Evolutionary conservation across 2,888 invertebrate genomes (phyloP), one percentile per base, ranked within the genome.

Genomic region (Lucinisca nassula): DNA sequence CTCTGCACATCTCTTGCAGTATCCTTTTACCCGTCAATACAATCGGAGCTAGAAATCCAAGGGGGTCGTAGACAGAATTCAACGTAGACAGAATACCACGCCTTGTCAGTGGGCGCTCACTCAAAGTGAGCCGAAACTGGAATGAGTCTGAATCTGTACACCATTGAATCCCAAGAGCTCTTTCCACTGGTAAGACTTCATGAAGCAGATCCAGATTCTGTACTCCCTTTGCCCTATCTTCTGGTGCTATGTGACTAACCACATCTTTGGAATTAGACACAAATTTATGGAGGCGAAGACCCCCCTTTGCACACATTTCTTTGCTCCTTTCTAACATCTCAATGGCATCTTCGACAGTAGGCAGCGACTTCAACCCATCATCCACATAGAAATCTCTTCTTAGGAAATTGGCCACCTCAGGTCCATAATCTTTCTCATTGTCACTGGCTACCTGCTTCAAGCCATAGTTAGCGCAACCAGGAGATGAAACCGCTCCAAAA

Each of bases 21-120:
- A 90, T 82, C 32, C 82, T 77, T 38, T 88, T 91, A 1, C 87
- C 83, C 14, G 73, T 51, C 8, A 90, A 79, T 12, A 85, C 32
- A n/a, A 89, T 70, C 14, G 91, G 91, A 6, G 90, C 79, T 27
- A 92, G 40, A 30, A 91, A 82, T 30, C 85, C 89, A n/a, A 90
- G 67, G 0, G 91, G 88, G 73, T 91, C 90, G 72, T 87, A 89
- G 8, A 91, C 70, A 6, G 87, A 84, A 51, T 55, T 27, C n/a
- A 61, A 10, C 8, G 32, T 70, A 17, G 70, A 70, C 27, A 70
- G 32, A 30, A 70, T 70, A 0, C 79, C 85, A 30, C 86, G 72
- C 30, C 88, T 73, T 27, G 82, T 80, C 6, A 81, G 21, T 17
- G 90, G 85, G 21, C 82, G 74, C 32, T 83, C 87, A n/a, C 76